These are phyloP conservation scores for Drosophila parabipectinata DNA, from an alignment of 1,140 invertebrate species.

Conservation along the genomic window DNA sequence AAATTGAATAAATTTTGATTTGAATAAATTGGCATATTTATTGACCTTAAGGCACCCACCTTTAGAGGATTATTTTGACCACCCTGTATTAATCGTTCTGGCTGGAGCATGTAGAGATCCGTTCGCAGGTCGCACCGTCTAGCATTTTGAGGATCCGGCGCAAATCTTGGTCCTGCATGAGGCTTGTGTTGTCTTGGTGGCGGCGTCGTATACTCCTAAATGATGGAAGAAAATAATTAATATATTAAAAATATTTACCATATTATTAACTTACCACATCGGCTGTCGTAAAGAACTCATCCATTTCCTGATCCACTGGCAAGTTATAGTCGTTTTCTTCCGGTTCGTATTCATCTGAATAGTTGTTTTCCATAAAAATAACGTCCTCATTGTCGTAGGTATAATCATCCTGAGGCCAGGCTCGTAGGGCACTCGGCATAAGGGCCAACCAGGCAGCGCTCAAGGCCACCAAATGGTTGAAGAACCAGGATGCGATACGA, in stretches of 20 bases:
- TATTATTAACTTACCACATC: conserved; percentile 57
- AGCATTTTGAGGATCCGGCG: conserved; percentile 86
- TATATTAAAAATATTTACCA: neutral
- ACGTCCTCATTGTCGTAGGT: conserved; percentile 79
- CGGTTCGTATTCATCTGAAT: conserved; percentile 77
- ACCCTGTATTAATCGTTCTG: conserved; percentile 91
- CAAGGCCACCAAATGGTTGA: conserved; percentile 72
- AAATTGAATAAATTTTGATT: no score
- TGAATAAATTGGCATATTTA: neutral
- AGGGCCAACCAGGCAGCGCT: conserved; percentile 73
- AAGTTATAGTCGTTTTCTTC: conserved; percentile 72
- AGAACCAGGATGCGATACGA: conserved; percentile 69
- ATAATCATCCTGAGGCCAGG: conserved; percentile 83
- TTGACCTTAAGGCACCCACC: conserved; percentile 34
- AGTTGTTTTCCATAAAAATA: conserved; percentile 74
- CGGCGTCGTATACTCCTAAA: conserved; percentile 74
- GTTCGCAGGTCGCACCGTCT: conserved; percentile 94
- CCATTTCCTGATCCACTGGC: conserved; percentile 76
- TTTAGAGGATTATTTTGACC: conserved; percentile 89
- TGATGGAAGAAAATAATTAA: neutral
- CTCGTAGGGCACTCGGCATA: conserved; percentile 63
- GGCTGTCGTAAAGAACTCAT: conserved; percentile 80
- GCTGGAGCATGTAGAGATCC: conserved; percentile 93
- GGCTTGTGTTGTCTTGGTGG: conserved; percentile 83
- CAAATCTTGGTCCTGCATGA: conserved; percentile 83